Conservation (phyloP, 2,888 invertebrate genomes). For the Lasius fuliginosus region DNA sequence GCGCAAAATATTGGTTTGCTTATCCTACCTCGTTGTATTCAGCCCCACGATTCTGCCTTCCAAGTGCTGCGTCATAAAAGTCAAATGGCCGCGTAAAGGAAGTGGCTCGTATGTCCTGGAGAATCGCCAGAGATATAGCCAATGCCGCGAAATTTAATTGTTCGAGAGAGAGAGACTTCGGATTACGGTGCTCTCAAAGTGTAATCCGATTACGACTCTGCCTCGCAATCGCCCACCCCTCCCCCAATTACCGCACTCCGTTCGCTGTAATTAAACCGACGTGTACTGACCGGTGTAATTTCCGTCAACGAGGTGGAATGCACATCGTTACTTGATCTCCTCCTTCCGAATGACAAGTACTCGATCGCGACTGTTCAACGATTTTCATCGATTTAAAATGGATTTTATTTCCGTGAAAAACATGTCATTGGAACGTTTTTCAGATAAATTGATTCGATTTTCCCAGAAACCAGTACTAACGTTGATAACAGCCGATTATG, state of each 20-base stretch:
- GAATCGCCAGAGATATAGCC: slow-evolving; percentile 67
- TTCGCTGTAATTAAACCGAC: slow-evolving; percentile 66
- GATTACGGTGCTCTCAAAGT: slow-evolving; percentile 68
- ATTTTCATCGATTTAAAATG: slow-evolving; percentile 23
- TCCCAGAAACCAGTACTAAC: slow-evolving; percentile 28
- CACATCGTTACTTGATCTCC: slow-evolving; percentile 53
- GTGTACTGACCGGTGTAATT: slow-evolving; percentile 69
- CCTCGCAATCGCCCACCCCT: slow-evolving; percentile 35
- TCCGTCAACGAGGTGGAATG: slow-evolving; percentile 61
- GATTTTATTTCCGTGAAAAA: slow-evolving; percentile 41
- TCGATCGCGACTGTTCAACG: not conserved
- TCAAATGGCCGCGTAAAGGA: slow-evolving; percentile 53
- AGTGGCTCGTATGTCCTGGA: slow-evolving; percentile 59
- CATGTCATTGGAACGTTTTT: not conserved
- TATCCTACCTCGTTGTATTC: slow-evolving; percentile 44
- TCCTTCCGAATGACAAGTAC: slow-evolving; percentile 37
- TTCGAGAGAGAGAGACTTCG: slow-evolving; percentile 56
- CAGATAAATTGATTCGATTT: slow-evolving; percentile 12
- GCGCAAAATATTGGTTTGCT: slow-evolving; percentile 55
- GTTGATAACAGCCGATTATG: slow-evolving; percentile 36
- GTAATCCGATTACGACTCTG: slow-evolving; percentile 74
- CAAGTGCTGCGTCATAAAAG: slow-evolving; percentile 51
- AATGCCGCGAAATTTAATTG: slow-evolving; percentile 73
- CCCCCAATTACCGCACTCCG: slow-evolving; percentile 66
- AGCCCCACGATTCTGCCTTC: slow-evolving; percentile 11